Base-by-base conservation (phyloP, 2,797 vertebrate genomes). In the Apogon talboti region DNA sequence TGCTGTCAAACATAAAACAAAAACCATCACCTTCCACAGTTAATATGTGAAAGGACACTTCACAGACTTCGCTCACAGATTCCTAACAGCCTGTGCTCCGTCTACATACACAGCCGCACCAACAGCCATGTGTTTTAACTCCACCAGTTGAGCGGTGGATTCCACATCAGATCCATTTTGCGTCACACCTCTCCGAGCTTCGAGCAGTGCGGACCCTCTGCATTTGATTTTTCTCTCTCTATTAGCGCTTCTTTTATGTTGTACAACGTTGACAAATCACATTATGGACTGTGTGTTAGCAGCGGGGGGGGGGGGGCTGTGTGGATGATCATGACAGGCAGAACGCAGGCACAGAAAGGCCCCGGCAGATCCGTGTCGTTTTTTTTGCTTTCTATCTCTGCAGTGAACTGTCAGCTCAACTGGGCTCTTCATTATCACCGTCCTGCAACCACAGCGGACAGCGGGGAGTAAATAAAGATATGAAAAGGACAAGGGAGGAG, bases 321-420 rank as follows among this genome's bases (percentile, higher is more conserved):
- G 56, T 68, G 81, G 81, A 89, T 90, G 80, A 88, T 49, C 40
- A 55, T 73, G 86, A 87, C 87, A 89, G 81, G 80, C 76, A 66
- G 66, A 79, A 83, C 40, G 62, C 66, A 48, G 66, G 48, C 65
- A 15, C 45, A 76, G 63, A 81, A 79, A 72, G 61, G 66, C 58
- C 33, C 24, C 11, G 3, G 57, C 51, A 71, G 46, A 77, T 82
- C 61, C 73, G 53, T 16, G 67, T 77, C 59, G 38, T n/a, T 71
- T 60, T 57, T 49, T 60, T 50, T 14, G 18, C 72, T 46, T 46
- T 74, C 66, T 66, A 52, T 75, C 75, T 74, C 61, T 38, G 76
- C 67, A 58, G 86, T 55, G 49, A 76, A 73, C 57, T 67, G 77
- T 78, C 73, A 66, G 41, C 61, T 72, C 51, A 43, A 52, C 61